phyloP scores from a whole-genome alignment of 2,888 invertebrate species.

The Drepanosiphum platanoidis region DNA sequence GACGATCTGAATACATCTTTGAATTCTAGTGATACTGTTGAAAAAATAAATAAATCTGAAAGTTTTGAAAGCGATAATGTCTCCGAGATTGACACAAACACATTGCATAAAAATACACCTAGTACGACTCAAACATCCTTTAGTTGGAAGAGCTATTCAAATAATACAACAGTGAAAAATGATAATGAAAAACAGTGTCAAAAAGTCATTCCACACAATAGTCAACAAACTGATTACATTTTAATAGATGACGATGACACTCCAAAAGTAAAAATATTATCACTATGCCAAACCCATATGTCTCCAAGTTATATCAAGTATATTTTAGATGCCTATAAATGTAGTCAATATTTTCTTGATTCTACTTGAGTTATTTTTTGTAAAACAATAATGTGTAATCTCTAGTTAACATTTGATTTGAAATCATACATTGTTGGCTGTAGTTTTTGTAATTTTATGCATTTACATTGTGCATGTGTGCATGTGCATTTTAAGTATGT shows the following conservation, averaged over 20 bases:
- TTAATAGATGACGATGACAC: background rate
- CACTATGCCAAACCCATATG: background rate
- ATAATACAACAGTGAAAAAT: background rate
- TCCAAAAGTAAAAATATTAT: constrained; percentile 15
- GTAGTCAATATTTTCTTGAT: background rate
- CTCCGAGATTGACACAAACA: background rate
- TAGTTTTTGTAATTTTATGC: too few relatives aligned
- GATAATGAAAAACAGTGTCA: background rate
- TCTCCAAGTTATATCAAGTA: background rate
- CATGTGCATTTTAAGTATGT: too few relatives aligned
- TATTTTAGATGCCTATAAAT: background rate
- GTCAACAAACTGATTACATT: background rate
- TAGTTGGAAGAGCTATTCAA: constrained; percentile 18
- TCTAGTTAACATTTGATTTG: too few relatives aligned
- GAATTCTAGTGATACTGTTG: background rate
- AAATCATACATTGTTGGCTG: too few relatives aligned
- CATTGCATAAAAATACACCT: background rate
- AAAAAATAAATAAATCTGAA: background rate
- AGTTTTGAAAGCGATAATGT: background rate
- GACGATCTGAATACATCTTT: background rate
- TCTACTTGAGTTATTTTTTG: background rate
- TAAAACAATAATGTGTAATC: too few relatives aligned
- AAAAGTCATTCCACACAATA: background rate
- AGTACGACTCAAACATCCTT: background rate
- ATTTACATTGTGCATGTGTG: too few relatives aligned